Conservation (phyloP, 2,113 vertebrate genomes). For the Rattus rattus region DNA sequence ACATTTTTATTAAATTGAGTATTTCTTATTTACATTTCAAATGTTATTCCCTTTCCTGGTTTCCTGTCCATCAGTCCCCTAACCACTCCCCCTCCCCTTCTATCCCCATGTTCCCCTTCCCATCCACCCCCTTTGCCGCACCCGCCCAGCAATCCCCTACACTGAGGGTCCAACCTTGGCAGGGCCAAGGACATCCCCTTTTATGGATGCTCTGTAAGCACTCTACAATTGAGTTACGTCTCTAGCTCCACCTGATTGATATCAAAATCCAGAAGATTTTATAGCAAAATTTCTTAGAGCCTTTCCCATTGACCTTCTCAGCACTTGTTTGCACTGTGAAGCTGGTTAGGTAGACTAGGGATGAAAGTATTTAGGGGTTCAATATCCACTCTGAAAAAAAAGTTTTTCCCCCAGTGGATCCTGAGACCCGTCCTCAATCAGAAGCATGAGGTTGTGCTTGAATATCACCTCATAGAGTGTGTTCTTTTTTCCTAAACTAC, state of each 20-base stretch:
- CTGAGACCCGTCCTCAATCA: neutral
- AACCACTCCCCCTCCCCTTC: too few species aligned
- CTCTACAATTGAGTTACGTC: neutral
- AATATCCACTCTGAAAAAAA: neutral
- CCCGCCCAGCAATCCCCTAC: too few species aligned
- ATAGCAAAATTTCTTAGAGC: neutral
- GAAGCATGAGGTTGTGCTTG: neutral
- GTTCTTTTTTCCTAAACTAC: neutral
- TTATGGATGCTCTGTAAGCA: neutral
- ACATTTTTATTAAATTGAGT: too few species aligned
- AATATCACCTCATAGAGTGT: neutral
- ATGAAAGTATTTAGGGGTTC: neutral
- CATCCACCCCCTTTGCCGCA: too few species aligned
- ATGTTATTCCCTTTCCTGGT: too few species aligned
- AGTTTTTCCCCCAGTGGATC: neutral
- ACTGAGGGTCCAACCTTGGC: too few species aligned
- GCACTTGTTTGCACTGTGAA: neutral
- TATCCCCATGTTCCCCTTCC: too few species aligned
- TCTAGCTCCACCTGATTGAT: neutral
- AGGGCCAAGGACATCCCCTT: neutral
- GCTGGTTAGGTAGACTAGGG: too few species aligned
- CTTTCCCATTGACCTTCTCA: neutral
- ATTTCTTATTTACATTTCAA: too few species aligned
- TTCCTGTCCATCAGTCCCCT: too few species aligned
- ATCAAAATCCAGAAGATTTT: neutral